Base-by-base conservation (phyloP, 2,113 vertebrate genomes). In the Galbula dea region DNA sequence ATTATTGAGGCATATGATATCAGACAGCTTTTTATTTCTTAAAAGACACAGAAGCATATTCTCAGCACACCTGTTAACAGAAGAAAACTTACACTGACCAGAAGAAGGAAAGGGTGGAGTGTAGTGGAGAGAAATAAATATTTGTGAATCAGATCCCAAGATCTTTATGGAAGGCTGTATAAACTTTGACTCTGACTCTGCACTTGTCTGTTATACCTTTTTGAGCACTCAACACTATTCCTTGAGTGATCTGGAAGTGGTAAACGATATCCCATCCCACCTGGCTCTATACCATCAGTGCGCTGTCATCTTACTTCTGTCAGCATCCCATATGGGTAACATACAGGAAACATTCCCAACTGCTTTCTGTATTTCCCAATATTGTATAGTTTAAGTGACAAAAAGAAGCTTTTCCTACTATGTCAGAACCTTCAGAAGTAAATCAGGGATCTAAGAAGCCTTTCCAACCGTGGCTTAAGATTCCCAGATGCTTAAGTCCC, bases 91-190 rank as follows among this genome's bases (percentile, higher is more conserved):
- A 72, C 39, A 48, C 9, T 90, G 55, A 78, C 23, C 37, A 49
- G 7, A 41, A 46, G 16, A 85, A 39, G 21, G 1, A 3, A 20
- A 3, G 12, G 7, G 9, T 3, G 11, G 6, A n/a, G n/a, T n/a
- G n/a, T n/a, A n/a, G 58, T 32, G 41, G 29, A 26, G 9, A 69
- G 23, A 82, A 89, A 59, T 20, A 66, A 1, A 4, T 34, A 54
- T n/a, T 20, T 37, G 34, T 54, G 90, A 90, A 57, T 67, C 21
- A 65, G 21, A 85, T 34, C 12, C 39, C 9, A 57, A 75, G 27
- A 21, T 65, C 45, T 65, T 73, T 32, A 55, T 4, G 41, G n/a
- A 61, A 45, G 30, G 15, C 43, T 88, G 5, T 19, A 20, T 9
- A 75, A 68, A 75, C 9, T 36, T 82, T 58, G 63, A 3, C 39